A percentile compares a stretch with the other conserved stretches of the same genome.
These are phyloP conservation scores for Pandemis corylana DNA, from an alignment of 2,888 invertebrate genomes.

Conservation along the genomic window DNA sequence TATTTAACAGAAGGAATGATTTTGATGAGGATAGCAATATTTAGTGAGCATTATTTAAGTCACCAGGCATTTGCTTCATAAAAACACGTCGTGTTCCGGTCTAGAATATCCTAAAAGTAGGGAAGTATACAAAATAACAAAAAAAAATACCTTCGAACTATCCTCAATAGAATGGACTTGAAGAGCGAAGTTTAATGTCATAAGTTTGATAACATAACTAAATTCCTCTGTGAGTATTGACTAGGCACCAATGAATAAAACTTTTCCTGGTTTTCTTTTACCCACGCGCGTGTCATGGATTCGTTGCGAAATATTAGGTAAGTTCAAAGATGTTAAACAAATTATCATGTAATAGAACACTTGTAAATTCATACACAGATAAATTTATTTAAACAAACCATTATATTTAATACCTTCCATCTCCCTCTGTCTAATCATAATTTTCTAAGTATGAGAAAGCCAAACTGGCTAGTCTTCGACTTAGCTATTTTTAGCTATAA, in stretches of 20 bases:
- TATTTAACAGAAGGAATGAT: neutral
- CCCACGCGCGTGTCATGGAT: neutral
- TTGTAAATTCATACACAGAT: neutral
- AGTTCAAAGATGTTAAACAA: neutral
- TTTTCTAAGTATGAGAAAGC: constrained; percentile 39
- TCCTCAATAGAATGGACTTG: too few species aligned
- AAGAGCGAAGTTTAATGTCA: too few species aligned
- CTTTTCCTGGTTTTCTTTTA: neutral
- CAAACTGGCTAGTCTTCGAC: constrained; percentile 29
- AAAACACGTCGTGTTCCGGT: too few species aligned
- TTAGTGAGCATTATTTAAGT: too few species aligned
- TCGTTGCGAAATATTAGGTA: neutral
- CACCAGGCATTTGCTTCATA: too few species aligned
- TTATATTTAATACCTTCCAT: neutral
- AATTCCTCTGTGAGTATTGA: too few species aligned
- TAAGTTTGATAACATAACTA: too few species aligned
- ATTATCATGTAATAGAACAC: too few species aligned
- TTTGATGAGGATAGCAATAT: neutral
- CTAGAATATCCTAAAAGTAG: neutral
- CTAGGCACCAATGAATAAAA: too few species aligned
- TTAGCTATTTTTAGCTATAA: constrained; percentile 31
- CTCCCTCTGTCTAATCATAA: constrained; percentile 16
- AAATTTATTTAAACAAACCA: neutral
- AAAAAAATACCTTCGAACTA: too few species aligned
- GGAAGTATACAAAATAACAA: neutral